These are phyloP conservation scores for Melopsittacus undulatus DNA, from an alignment of 2,797 vertebrate species.

Conservation along the genomic window DNA sequence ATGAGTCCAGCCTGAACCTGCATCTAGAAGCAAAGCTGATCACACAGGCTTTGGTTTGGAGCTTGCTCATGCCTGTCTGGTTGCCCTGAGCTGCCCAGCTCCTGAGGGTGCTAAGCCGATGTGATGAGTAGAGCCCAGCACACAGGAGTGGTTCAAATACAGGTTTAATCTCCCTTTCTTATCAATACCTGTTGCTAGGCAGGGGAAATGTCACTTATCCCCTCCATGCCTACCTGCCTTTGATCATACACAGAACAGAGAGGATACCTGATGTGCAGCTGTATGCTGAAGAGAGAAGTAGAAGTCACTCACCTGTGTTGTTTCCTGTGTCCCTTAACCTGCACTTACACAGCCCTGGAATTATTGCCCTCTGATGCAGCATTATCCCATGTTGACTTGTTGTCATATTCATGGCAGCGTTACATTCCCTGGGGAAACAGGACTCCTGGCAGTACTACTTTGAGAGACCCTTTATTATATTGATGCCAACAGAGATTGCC, in stretches of 20 bases:
- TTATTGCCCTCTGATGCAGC: slow-evolving; percentile 14
- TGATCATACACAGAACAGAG: background rate
- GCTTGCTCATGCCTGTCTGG: background rate
- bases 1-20: background rate
- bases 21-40: background rate
- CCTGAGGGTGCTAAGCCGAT: background rate
- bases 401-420: slow-evolving; percentile 23
- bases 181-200: background rate
- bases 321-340: background rate
- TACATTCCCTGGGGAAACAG: background rate
- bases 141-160: background rate
- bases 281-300: background rate
- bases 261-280: background rate
- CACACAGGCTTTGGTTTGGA: background rate
- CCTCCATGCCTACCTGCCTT: background rate
- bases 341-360: background rate
- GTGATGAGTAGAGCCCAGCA: background rate
- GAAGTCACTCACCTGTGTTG: background rate
- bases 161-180: background rate
- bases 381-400: slow-evolving; percentile 26
- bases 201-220: background rate
- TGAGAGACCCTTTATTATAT: slow-evolving; percentile 52
- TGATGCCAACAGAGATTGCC: slow-evolving; percentile 50
- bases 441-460: slow-evolving; percentile 29
- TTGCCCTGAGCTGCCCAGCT: background rate